Evolutionary conservation across 2,113 vertebrate genomes (phyloP), one percentile per base, ranked within the genome.

Genomic region (Pedionomus torquatus): DNA sequence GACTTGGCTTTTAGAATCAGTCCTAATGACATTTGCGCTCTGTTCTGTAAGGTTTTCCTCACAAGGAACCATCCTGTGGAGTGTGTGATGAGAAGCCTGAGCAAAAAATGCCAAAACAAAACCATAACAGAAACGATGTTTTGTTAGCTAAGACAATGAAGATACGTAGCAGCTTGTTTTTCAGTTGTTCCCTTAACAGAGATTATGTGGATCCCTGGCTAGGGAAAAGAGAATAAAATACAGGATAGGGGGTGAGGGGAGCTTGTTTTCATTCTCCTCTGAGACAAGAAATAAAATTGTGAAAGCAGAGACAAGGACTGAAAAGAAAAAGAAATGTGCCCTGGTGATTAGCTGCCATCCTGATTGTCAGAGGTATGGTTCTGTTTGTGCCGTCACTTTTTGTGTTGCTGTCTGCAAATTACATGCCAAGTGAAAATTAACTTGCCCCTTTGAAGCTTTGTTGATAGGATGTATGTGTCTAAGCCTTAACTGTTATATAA

Each of bases 381-480:
- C 46, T 75, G 60, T 92, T 95, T 81, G 26, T 83, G 92, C 76
- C 0, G 1, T 87, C 24, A 31, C 69, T 89, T 91, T 68, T 81
- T 92, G 64, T 89, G 33, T 49, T 37, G 91, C 68, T 71, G 39
- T 65, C 77, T 95, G 89, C 87, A 91, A 93, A 94, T 95, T 96
- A 76, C 44, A n/a, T 65, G 61, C 78, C 82, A 82, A 87, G 80
- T 68, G 81, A 95, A 91, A 97, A 95, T 95, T 91, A 96, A 84
- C 80, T 82, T 91, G 78, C 44, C 84, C 25, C 84, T 96, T 93
- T 85, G 92, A 92, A 96, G 76, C 86, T 94, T 90, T 43, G 31
- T 92, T 92, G 89, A 31, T 93, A 83, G 48, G 78, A 61, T 90
- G 23, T 88, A 37, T 95, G 89, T 94, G 94, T 94, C 83, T 92